Evolutionary conservation across 1,140 invertebrate genomes (phyloP).

Genomic region (Hormaphis cornu): DNA sequence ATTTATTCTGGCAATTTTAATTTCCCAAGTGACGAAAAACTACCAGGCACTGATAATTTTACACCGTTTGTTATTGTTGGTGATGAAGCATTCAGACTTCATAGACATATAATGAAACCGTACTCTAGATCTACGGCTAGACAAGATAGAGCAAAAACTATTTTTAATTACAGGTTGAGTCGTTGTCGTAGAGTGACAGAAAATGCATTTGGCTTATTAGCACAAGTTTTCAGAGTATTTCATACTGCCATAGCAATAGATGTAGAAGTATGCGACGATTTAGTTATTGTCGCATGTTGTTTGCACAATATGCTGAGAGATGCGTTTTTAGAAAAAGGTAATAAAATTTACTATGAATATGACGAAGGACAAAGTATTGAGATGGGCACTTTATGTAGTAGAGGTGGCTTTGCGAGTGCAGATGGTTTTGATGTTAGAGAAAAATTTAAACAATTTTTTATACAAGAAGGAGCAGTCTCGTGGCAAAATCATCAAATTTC

Average conservation of each 20-base stretch:
- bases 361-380: background rate
- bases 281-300: slow-evolving; percentile 37
- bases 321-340: background rate
- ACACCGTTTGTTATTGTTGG: slow-evolving; percentile 40
- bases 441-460: slow-evolving; percentile 3
- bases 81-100: slow-evolving; percentile 46
- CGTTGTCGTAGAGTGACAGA: slow-evolving; percentile 44
- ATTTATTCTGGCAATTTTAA: slow-evolving; percentile 31
- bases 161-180: slow-evolving; percentile 43
- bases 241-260: slow-evolving; percentile 39
- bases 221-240: slow-evolving; percentile 43
- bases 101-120: slow-evolving; percentile 44
- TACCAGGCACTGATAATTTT: slow-evolving; percentile 32
- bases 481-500: background rate
- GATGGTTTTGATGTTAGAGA: background rate
- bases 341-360: background rate
- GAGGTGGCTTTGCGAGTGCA: background rate
- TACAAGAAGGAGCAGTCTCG: background rate
- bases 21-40: background rate
- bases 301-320: slow-evolving; percentile 36
- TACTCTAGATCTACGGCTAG: slow-evolving; percentile 43
- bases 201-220: slow-evolving; percentile 48
- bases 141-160: slow-evolving; percentile 40
- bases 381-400: background rate
- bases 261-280: slow-evolving; percentile 36